Evolutionary conservation across 2,888 invertebrate species (phyloP).

Genomic region (Ecliptopera silaceata): DNA sequence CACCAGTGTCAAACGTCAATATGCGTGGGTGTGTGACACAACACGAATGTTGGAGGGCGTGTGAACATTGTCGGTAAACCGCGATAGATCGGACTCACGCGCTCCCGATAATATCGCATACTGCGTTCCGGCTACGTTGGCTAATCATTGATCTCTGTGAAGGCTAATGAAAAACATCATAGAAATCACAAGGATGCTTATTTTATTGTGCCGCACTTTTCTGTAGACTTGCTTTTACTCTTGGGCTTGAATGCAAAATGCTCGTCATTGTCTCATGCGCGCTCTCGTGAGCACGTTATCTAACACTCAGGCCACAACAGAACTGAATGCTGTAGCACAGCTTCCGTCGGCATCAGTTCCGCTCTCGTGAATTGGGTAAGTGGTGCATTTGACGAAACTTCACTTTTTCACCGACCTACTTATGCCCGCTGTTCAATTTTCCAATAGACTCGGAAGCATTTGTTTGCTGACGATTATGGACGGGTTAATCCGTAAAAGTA

Average conservation of each 20-base stretch:
- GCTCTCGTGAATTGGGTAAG: slow-evolving; percentile 80
- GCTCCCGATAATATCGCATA: slow-evolving; percentile 63
- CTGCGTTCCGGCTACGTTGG: slow-evolving; percentile 50
- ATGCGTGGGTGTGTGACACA: slow-evolving; percentile 64
- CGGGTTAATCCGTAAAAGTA: slow-evolving; percentile 62
- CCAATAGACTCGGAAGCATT: slow-evolving; percentile 53
- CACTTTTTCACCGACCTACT: slow-evolving; percentile 74
- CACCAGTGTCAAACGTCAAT: slow-evolving; percentile 49
- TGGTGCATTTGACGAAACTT: slow-evolving; percentile 79
- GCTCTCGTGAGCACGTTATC: slow-evolving; percentile 73
- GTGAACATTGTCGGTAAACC: slow-evolving; percentile 54
- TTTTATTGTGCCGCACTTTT: slow-evolving; percentile 19
- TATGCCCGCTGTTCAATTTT: slow-evolving; percentile 55
- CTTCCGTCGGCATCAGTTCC: slow-evolving; percentile 75
- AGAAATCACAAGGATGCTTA: slow-evolving; percentile 34
- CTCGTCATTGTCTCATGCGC: slow-evolving; percentile 66
- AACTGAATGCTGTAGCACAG: slow-evolving; percentile 61
- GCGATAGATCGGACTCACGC: slow-evolving; percentile 69
- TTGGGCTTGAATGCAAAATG: slow-evolving; percentile 61
- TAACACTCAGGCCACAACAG: slow-evolving; percentile 71
- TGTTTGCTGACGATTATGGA: slow-evolving; percentile 69
- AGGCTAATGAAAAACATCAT: slow-evolving; percentile 52
- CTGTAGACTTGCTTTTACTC: slow-evolving; percentile 60
- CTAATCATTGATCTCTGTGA: slow-evolving; percentile 63
- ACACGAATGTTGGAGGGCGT: slow-evolving; percentile 61